Evolutionary conservation across 2,113 vertebrate genomes (phyloP).

Genomic region (Struthio camelus): DNA sequence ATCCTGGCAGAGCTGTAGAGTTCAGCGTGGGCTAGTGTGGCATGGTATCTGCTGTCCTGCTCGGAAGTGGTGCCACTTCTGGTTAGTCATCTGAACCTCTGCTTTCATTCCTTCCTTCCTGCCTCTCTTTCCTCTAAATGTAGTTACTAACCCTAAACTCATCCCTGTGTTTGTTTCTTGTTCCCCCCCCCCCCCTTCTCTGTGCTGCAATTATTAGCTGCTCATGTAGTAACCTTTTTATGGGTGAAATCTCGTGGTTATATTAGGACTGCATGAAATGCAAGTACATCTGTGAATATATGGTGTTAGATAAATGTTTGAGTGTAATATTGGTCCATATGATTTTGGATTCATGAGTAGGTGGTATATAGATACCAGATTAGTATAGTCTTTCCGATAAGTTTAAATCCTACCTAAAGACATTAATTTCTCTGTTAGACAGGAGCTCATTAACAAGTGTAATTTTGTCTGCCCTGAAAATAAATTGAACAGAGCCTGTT

Average conservation of each 20-base stretch:
- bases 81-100: background rate
- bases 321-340: background rate
- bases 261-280: background rate
- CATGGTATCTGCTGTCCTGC: background rate
- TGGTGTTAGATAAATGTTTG: background rate
- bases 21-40: background rate
- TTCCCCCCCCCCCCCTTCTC: background rate
- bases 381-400: background rate
- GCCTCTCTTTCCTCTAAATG: background rate
- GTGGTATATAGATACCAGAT: background rate
- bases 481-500: conserved; percentile 8
- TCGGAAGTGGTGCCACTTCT: background rate
- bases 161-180: background rate
- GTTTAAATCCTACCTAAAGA: background rate
- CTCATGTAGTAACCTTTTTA: background rate
- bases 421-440: background rate
- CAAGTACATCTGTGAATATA: background rate
- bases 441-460: conserved; percentile 23
- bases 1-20: background rate
- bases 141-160: background rate
- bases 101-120: background rate
- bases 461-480: conserved; percentile 25
- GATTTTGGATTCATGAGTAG: background rate
- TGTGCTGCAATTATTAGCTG: background rate
- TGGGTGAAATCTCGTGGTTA: background rate